Evolutionary conservation across 1,140 invertebrate species (phyloP).

Genomic region (Nixonia krombeini): DNA sequence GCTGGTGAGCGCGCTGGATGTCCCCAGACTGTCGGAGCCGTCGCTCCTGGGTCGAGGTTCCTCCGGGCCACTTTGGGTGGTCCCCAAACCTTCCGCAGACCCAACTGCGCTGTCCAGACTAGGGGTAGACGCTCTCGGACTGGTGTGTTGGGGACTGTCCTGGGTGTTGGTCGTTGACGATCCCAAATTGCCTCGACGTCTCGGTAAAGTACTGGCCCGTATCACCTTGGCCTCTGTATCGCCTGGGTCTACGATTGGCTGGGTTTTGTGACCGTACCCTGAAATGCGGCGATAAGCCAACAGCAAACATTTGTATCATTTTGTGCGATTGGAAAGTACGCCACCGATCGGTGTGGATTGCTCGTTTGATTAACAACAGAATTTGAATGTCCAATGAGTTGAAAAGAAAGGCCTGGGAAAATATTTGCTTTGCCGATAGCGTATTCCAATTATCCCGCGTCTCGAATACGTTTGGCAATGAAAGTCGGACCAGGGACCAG

Average conservation of each 20-base stretch:
- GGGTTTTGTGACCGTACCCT: conserved; percentile 54
- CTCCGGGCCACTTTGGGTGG: conserved; percentile 55
- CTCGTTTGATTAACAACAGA: no score
- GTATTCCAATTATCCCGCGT: neutral
- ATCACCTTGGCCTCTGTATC: conserved; percentile 52
- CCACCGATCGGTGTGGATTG: no score
- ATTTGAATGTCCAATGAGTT: no score
- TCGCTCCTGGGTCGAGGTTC: conserved; percentile 61
- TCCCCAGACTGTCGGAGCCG: conserved; percentile 65
- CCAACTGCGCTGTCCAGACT: conserved; percentile 76
- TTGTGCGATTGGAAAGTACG: no score
- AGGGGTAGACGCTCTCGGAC: conserved; percentile 69
- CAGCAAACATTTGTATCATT: no score
- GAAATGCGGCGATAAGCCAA: no score
- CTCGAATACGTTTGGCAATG: conserved; percentile 52
- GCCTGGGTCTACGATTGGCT: conserved; percentile 49
- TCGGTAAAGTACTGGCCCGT: conserved; percentile 60
- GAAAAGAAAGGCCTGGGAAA: no score
- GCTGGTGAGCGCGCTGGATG: conserved; percentile 64
- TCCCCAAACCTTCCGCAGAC: conserved; percentile 73
- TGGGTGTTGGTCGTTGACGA: conserved; percentile 49
- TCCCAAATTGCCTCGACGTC: conserved; percentile 54
- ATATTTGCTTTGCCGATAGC: neutral
- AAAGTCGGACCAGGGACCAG: conserved; percentile 39
- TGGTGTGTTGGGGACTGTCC: conserved; percentile 58